Percentiles rank a stretch among this genome's conserved stretches.
These are phyloP conservation scores for Anableps anableps DNA, from an alignment of 2,797 vertebrate genomes.

Conservation along the genomic window DNA sequence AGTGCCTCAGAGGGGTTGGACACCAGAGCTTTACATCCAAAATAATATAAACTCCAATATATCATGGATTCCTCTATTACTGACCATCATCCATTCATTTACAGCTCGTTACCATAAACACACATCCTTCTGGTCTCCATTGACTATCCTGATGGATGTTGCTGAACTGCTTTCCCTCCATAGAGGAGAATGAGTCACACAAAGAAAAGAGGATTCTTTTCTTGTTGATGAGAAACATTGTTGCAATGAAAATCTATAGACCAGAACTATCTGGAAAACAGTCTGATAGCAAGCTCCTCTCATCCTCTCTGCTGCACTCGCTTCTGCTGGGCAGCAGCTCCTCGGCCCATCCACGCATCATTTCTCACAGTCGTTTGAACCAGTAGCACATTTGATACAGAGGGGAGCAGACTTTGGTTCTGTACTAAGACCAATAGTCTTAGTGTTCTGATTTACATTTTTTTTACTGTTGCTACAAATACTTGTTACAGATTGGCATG, in stretches of 20 bases:
- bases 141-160: slow-evolving; percentile 50
- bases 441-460: neutral
- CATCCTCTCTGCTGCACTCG: slow-evolving; percentile 66
- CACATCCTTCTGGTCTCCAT: slow-evolving; percentile 53
- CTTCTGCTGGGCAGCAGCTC: slow-evolving; percentile 66
- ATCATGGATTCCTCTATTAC: slow-evolving; percentile 54
- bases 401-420: slow-evolving; percentile 25
- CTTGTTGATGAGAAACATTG: neutral
- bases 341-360: slow-evolving; percentile 52
- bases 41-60: slow-evolving; percentile 63
- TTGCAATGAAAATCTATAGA: slow-evolving; percentile 2
- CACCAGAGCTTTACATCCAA: slow-evolving; percentile 44
- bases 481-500: neutral
- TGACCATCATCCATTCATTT: slow-evolving; percentile 55
- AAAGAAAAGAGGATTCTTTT: slow-evolving; percentile 22
- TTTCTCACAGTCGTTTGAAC: slow-evolving; percentile 61
- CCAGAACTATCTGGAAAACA: slow-evolving; percentile 11
- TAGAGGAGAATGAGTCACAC: slow-evolving; percentile 38
- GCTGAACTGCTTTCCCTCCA: slow-evolving; percentile 26
- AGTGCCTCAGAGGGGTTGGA: slow-evolving; percentile 69
- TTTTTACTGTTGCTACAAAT: neutral
- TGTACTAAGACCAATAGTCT: neutral
- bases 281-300: slow-evolving; percentile 18
- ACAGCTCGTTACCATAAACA: slow-evolving; percentile 62
- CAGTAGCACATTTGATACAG: slow-evolving; percentile 67